A percentile compares a stretch with the other conserved stretches of the same genome.
Conservation (phyloP, 1,140 invertebrate species). For the Scaptomyza hsui region DNA sequence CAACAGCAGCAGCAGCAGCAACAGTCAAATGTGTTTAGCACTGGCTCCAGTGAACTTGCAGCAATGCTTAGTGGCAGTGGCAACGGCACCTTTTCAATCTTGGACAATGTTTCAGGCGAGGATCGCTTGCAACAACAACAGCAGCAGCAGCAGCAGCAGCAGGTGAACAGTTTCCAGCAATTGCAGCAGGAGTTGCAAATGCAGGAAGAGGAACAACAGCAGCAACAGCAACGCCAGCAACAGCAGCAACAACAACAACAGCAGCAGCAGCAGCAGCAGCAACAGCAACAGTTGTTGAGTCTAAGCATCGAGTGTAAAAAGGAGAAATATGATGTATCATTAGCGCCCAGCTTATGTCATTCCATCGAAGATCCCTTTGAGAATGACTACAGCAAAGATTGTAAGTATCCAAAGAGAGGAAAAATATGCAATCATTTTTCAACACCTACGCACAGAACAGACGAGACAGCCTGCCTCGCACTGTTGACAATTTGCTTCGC, state of each 20-base stretch:
- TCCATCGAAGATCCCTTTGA: conserved; percentile 81
- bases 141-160: conserved; percentile 52
- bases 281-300: conserved; percentile 68
- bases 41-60: conserved; percentile 74
- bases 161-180: conserved; percentile 53
- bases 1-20: conserved; percentile 66
- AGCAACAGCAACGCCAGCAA: conserved; percentile 40
- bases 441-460: neutral
- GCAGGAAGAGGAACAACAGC: conserved; percentile 50
- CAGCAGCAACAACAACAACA: conserved; percentile 57
- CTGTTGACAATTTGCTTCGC: conserved; percentile 23
- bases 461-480: conserved; percentile 27
- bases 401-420: conserved; percentile 64
- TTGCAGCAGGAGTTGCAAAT: conserved; percentile 59
- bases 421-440: neutral
- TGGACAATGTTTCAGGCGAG: conserved; percentile 47
- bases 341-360: conserved; percentile 67
- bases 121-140: conserved; percentile 55
- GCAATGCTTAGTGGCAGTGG: conserved; percentile 73
- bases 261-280: conserved; percentile 50
- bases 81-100: conserved; percentile 67
- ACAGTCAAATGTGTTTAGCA: conserved; percentile 52
- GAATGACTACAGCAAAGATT: conserved; percentile 81
- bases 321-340: conserved; percentile 70
- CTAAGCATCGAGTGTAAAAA: conserved; percentile 79